Percentiles rank a stretch among this genome's conserved stretches.
phyloP scores from a whole-genome alignment of 2,113 vertebrate genomes.

The Anolis sagrei region DNA sequence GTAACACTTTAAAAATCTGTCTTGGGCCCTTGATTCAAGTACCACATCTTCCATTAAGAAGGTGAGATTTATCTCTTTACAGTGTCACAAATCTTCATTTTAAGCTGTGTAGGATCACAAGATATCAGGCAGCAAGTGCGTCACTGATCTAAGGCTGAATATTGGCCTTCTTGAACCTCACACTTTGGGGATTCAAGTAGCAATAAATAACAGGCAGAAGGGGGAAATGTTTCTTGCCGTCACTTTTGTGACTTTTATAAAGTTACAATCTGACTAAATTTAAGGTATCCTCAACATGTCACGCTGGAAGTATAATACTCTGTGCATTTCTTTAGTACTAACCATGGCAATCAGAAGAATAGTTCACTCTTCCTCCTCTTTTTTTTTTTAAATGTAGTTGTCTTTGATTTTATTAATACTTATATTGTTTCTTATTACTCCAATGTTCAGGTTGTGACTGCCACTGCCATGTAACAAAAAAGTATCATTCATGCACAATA shows the following conservation, averaged over 20 bases:
- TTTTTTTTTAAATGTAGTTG: neutral
- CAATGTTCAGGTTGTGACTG: neutral
- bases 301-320: conserved; percentile 1
- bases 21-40: conserved; percentile 44
- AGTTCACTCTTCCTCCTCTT: neutral
- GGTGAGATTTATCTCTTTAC: conserved; percentile 44
- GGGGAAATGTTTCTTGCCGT: neutral
- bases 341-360: neutral
- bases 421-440: neutral
- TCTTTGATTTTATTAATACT: neutral
- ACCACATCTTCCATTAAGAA: conserved; percentile 42
- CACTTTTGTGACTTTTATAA: neutral
- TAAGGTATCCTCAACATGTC: neutral
- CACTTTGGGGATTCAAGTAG: conserved; percentile 9
- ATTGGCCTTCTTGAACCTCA: conserved; percentile 25
- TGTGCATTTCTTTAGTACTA: neutral
- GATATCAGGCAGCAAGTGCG: conserved; percentile 16
- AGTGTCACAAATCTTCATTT: conserved; percentile 37
- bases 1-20: conserved; percentile 44
- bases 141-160: conserved; percentile 22
- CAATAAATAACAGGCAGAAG: conserved; percentile 12
- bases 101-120: conserved; percentile 33
- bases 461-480: neutral
- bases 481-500: too few species aligned
- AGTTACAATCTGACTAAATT: conserved; percentile 6